These are phyloP conservation scores for Panulirus ornatus DNA, from an alignment of 1,140 invertebrate genomes.

Conservation along the genomic window DNA sequence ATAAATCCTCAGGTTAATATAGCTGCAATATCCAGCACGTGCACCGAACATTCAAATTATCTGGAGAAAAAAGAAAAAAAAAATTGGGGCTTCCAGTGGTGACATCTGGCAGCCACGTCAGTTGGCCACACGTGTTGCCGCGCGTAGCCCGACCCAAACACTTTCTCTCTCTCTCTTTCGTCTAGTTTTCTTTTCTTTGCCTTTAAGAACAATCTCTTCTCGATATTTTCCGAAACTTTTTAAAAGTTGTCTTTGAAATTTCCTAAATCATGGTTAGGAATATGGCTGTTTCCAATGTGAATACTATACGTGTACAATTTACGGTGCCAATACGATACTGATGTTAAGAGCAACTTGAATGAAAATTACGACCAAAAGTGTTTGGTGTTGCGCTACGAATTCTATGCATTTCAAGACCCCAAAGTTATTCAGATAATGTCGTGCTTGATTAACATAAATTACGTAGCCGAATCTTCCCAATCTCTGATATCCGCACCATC, in stretches of 20 bases:
- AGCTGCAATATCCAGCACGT: constrained; percentile 32
- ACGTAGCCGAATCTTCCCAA: constrained; percentile 23
- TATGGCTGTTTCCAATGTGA: neutral
- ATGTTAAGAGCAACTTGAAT: neutral
- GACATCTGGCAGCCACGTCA: constrained; percentile 36
- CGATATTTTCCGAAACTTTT: too few relatives aligned
- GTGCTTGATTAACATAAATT: constrained; percentile 42
- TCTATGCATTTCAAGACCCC: constrained; percentile 11
- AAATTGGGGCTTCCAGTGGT: too few relatives aligned
- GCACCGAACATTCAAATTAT: constrained; percentile 43
- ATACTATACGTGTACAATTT: too few relatives aligned
- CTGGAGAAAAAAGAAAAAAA: constrained; percentile 12
- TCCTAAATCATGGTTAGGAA: too few relatives aligned
- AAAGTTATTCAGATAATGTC: constrained; percentile 43
- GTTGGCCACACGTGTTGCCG: constrained; percentile 47
- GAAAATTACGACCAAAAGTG: neutral
- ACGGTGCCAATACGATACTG: too few relatives aligned
- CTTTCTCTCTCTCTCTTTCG: neutral
- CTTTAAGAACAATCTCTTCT: too few relatives aligned
- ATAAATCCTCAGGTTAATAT: constrained; percentile 28
- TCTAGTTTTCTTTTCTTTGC: neutral
- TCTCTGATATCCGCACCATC: constrained; percentile 31
- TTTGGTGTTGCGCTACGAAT: constrained; percentile 9
- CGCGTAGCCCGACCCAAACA: neutral
- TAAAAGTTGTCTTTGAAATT: neutral